Evolutionary conservation across 1,140 invertebrate genomes (phyloP).

Genomic region (Drosophila ambigua): DNA sequence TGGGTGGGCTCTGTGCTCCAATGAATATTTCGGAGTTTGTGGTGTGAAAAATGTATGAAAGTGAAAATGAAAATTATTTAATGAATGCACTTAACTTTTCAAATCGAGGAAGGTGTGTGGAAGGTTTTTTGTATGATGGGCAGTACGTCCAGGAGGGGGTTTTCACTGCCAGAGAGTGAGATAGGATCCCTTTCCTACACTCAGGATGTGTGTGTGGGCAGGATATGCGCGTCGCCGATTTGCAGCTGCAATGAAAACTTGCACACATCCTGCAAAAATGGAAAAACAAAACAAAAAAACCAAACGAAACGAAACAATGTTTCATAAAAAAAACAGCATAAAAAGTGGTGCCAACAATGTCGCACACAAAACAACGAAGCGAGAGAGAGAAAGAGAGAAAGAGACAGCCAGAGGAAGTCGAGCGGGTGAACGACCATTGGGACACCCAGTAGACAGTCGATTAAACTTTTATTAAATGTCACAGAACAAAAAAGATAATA

Average conservation of each 20-base stretch:
- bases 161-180: constrained; percentile 8
- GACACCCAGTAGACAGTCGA: constrained; percentile 28
- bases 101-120: constrained; percentile 17
- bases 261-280: constrained; percentile 52
- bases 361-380: constrained; percentile 11
- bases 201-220: constrained; percentile 40
- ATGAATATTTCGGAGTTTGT: constrained; percentile 35
- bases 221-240: constrained; percentile 61
- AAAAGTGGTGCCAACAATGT: constrained; percentile 51
- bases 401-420: constrained; percentile 32
- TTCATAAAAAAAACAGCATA: constrained; percentile 31
- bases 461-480: constrained; percentile 37
- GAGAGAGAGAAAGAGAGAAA: background rate
- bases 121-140: background rate
- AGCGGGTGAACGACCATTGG: constrained; percentile 37
- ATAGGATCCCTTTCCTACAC: constrained; percentile 13
- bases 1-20: background rate
- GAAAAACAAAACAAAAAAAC: constrained; percentile 6
- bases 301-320: constrained; percentile 30
- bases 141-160: background rate
- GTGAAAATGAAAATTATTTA: constrained; percentile 60
- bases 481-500: constrained; percentile 14
- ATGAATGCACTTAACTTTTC: constrained; percentile 37
- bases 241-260: constrained; percentile 67
- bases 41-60: constrained; percentile 72